A percentile compares a stretch with the other conserved stretches of the same genome.
Evolutionary conservation across 2,888 invertebrate genomes (phyloP).

Genomic region (Chouioia cunea): DNA sequence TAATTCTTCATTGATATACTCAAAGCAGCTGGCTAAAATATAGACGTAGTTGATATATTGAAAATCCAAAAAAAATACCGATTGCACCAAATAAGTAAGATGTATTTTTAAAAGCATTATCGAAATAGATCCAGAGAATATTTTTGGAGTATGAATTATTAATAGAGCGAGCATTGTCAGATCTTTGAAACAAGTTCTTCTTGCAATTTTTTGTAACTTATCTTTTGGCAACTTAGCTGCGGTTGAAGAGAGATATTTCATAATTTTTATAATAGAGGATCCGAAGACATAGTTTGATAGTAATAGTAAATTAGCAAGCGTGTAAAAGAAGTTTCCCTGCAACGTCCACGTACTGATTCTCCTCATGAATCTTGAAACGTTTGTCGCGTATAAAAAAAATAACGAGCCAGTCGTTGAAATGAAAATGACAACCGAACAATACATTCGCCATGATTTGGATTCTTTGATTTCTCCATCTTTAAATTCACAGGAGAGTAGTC

Average conservation of each 20-base stretch:
- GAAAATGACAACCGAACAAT: conserved; percentile 42
- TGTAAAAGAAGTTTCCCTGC: conserved; percentile 50
- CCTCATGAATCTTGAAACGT: conserved; percentile 32
- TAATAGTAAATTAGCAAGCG: conserved; percentile 47
- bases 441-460: conserved; percentile 46
- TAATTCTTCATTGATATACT: conserved; percentile 53
- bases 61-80: conserved; percentile 50
- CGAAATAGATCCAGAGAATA: not conserved
- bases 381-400: not conserved
- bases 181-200: conserved; percentile 53
- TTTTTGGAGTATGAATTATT: conserved; percentile 39
- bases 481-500: conserved; percentile 55
- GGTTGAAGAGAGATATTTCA: conserved; percentile 47
- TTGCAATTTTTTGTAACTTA: conserved; percentile 47
- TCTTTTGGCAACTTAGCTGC: conserved; percentile 48
- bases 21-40: conserved; percentile 54
- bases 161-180: conserved; percentile 50
- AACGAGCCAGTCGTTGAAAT: conserved; percentile 10
- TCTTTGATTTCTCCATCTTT: conserved; percentile 26
- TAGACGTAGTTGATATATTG: conserved; percentile 55
- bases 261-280: conserved; percentile 44
- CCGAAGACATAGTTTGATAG: conserved; percentile 47
- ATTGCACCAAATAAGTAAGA: conserved; percentile 47
- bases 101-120: conserved; percentile 32
- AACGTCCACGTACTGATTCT: conserved; percentile 45